Evolutionary conservation across 2,888 invertebrate species (phyloP), one percentile per base, ranked within the genome.

Genomic region (Drosophila anomelani): DNA sequence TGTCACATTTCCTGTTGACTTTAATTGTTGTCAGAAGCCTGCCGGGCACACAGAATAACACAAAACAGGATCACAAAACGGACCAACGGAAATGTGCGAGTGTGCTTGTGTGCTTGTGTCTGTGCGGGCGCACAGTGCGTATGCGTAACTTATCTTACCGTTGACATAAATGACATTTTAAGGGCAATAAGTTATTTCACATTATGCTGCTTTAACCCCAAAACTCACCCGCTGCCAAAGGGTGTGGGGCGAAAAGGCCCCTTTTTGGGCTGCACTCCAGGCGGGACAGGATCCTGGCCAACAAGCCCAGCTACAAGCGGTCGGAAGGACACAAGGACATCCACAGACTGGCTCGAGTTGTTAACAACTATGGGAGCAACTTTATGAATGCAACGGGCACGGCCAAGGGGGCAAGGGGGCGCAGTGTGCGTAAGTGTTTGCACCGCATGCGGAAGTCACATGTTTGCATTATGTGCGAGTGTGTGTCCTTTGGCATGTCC

Each of bases 161-260:
- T 90, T 90, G 90, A 85, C 85, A 90, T 76, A 90, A 90, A 90
- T 90, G 90, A 85, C 85, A 85, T 85, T 85, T 90, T 85, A 85
- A 85, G 85, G 85, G 89, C 89, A 85, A 85, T 85, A 85, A 85
- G 85, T 85, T 85, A 85, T 85, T 85, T 90, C 88, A 77, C 90
- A 85, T 90, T 89, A 85, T 86, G 87, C 71, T 74, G 64, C 73
- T 43, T 68, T 68, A 68, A 68, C 61, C 61, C 59, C 63, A 77
- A 59, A 64, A 66, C 64, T 63, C 62, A 63, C 36, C 63, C 62
- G 63, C 41, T 34, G 20, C 20, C 41, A 10, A 17, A 12, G 47
- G 47, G 46, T 15, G 38, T 2, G 23, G 13, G 15, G 26, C 26
- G 26, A 4, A 5, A 3, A 17, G 49, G 51, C 15, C 51, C 51